A percentile compares a stretch with the other conserved stretches of the same genome.
Evolutionary conservation across 2,888 invertebrate species (phyloP).

Genomic region (Brachypterus glaber): DNA sequence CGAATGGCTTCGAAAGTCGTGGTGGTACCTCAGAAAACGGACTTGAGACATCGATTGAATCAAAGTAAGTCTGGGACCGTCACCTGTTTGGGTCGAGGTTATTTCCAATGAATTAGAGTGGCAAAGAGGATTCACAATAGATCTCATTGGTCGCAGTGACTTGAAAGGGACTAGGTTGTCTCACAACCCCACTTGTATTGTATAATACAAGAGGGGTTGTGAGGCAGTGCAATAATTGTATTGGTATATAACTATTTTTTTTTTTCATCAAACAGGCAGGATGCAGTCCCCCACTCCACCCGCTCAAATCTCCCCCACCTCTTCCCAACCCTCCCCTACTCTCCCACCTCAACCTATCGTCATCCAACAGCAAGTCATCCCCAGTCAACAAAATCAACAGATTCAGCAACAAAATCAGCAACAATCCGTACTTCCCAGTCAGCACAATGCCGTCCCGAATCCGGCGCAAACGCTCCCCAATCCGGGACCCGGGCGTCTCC

Average conservation of each 20-base stretch:
- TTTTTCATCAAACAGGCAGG: too few relatives aligned
- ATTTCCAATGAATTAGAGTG: too few relatives aligned
- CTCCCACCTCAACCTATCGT: constrained; percentile 1
- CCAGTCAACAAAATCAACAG: too few relatives aligned
- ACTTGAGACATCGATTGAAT: neutral
- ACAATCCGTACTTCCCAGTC: neutral
- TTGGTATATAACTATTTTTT: too few relatives aligned
- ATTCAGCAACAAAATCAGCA: neutral
- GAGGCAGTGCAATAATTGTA: too few relatives aligned
- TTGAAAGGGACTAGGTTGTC: too few relatives aligned
- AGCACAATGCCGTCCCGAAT: neutral
- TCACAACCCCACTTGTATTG: too few relatives aligned
- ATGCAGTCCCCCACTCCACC: too few relatives aligned
- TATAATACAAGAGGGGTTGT: too few relatives aligned
- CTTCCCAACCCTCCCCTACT: neutral
- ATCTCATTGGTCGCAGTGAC: too few relatives aligned
- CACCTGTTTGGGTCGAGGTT: too few relatives aligned
- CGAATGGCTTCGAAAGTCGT: constrained; percentile 21
- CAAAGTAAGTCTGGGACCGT: neutral
- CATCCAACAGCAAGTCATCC: neutral
- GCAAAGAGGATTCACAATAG: too few relatives aligned
- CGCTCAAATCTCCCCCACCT: constrained; percentile 11
- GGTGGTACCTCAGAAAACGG: constrained; percentile 15
- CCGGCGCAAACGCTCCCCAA: constrained; percentile 2
- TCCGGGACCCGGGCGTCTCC: constrained; percentile 1